A percentile compares a stretch with the other conserved stretches of the same genome.
phyloP scores from a whole-genome alignment of 2,113 vertebrate species.

The Canis aureus region DNA sequence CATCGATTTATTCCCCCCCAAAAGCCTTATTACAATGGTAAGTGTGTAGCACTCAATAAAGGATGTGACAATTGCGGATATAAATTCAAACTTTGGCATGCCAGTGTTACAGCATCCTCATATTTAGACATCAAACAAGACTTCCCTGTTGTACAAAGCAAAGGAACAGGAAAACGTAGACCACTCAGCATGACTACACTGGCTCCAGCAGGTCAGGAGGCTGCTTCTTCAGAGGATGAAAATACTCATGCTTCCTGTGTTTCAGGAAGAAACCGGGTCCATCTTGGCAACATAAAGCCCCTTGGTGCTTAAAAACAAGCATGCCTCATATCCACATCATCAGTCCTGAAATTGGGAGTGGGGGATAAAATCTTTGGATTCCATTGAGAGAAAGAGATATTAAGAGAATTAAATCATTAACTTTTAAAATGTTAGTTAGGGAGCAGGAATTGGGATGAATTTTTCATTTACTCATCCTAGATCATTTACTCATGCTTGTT shows the following conservation, averaged over 20 bases:
- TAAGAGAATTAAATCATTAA: slow-evolving; percentile 82
- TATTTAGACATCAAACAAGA: slow-evolving; percentile 87
- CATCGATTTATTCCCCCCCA: not conserved
- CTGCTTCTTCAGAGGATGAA: slow-evolving; percentile 85
- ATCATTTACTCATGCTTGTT: not conserved
- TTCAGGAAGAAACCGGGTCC: slow-evolving; percentile 87
- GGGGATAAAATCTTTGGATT: slow-evolving; percentile 73
- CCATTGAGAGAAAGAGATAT: slow-evolving; percentile 68
- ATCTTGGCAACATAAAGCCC: slow-evolving; percentile 84
- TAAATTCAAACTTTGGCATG: slow-evolving; percentile 83
- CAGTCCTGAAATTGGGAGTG: slow-evolving; percentile 78
- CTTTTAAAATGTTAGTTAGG: slow-evolving; percentile 73
- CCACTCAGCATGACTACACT: slow-evolving; percentile 84
- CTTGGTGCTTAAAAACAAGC: slow-evolving; percentile 83
- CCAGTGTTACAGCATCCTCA: slow-evolving; percentile 84
- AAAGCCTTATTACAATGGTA: slow-evolving; percentile 52
- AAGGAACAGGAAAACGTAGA: slow-evolving; percentile 89
- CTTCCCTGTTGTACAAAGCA: slow-evolving; percentile 84
- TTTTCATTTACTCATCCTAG: not conserved
- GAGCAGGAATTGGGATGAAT: slow-evolving; percentile 68
- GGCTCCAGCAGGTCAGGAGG: slow-evolving; percentile 85
- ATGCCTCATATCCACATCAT: slow-evolving; percentile 80
- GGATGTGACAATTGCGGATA: slow-evolving; percentile 85
- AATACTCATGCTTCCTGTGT: slow-evolving; percentile 88
- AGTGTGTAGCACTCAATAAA: slow-evolving; percentile 65